These are phyloP conservation scores for Nansenia antarctica DNA, from an alignment of 2,113 vertebrate genomes.

Conservation along the genomic window DNA sequence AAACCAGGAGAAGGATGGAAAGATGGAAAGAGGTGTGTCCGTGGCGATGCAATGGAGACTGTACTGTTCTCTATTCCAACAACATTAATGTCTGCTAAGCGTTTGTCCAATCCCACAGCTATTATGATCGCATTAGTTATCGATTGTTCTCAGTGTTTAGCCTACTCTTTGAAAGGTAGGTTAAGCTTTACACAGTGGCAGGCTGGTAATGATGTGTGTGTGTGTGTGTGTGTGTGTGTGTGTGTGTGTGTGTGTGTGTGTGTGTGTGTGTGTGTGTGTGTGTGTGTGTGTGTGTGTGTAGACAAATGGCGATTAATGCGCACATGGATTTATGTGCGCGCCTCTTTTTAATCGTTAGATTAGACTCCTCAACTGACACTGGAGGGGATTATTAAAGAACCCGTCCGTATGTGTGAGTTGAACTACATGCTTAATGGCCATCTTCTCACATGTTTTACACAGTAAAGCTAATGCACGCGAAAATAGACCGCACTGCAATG, in stretches of 20 bases:
- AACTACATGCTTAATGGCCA: conserved; percentile 33
- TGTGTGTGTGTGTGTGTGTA: too few relatives aligned
- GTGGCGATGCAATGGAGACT: conserved; percentile 11
- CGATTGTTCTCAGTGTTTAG: conserved; percentile 12
- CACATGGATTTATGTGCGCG: not conserved
- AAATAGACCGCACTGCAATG: conserved; percentile 8
- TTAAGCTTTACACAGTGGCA: not conserved
- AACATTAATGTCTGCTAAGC: not conserved
- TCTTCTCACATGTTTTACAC: not conserved
- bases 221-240: too few relatives aligned
- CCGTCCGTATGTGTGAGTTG: conserved; percentile 52
- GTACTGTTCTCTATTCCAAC: not conserved
- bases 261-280: too few relatives aligned
- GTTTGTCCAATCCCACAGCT: conserved; percentile 1
- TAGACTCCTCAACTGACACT: conserved; percentile 40
- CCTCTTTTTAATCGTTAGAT: conserved; percentile 22
- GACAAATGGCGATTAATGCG: not conserved
- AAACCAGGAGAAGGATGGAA: conserved; percentile 19
- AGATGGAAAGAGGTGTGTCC: conserved; percentile 55
- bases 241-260: too few relatives aligned
- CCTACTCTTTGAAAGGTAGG: too few relatives aligned
- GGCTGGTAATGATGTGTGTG: not conserved
- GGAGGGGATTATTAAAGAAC: conserved; percentile 47
- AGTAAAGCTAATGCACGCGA: not conserved
- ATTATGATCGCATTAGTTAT: not conserved